A percentile compares a stretch with the other conserved stretches of the same genome.
Evolutionary conservation across 2,797 vertebrate species (phyloP).

Genomic region (Pterois miles): DNA sequence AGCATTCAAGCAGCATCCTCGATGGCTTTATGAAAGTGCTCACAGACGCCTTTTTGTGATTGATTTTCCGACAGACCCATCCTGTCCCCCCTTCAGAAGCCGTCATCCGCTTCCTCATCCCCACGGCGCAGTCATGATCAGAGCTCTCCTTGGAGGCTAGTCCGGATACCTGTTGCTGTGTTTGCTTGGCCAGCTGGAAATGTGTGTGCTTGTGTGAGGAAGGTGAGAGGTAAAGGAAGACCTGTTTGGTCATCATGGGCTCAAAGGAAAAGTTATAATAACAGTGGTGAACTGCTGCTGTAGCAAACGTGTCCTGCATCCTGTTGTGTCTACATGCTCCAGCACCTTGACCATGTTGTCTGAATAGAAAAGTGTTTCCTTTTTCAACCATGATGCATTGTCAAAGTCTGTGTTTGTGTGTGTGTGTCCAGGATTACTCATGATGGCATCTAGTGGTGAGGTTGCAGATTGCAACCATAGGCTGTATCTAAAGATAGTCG

Average conservation of each 20-base stretch:
- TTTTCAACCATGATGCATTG: constrained; percentile 7
- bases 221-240: constrained; percentile 74
- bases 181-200: constrained; percentile 64
- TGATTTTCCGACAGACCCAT: constrained; percentile 75
- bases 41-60: constrained; percentile 65
- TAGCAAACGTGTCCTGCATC: constrained; percentile 53
- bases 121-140: constrained; percentile 51
- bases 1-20: constrained; percentile 68
- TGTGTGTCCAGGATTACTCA: constrained; percentile 1
- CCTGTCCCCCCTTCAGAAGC: constrained; percentile 69
- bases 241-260: constrained; percentile 51
- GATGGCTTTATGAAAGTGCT: constrained; percentile 60
- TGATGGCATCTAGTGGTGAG: neutral
- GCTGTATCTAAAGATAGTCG: neutral
- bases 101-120: constrained; percentile 75
- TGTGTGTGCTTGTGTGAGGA: constrained; percentile 37
- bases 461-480: neutral
- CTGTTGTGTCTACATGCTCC: constrained; percentile 70
- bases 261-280: constrained; percentile 64
- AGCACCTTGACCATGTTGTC: constrained; percentile 48
- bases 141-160: constrained; percentile 73
- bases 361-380: constrained; percentile 40
- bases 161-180: constrained; percentile 79
- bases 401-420: constrained; percentile 2
- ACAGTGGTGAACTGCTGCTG: constrained; percentile 48